Conservation (phyloP, 2,888 invertebrate genomes). For the Macrophya alboannulata region DNA sequence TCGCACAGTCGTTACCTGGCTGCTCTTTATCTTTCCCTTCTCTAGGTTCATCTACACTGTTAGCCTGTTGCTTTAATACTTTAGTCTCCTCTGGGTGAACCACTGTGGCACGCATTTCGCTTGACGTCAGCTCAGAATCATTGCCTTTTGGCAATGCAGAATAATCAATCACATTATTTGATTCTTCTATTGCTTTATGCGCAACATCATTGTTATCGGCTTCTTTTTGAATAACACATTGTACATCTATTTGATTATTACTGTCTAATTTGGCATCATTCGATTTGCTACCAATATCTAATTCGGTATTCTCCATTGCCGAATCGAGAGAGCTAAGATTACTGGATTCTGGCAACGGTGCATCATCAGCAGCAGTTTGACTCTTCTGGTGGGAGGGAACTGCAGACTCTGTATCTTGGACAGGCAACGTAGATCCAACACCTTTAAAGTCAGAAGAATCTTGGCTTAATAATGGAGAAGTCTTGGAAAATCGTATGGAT, state of each 20-base stretch:
- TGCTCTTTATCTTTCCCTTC: constrained; percentile 43
- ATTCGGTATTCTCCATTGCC: background rate
- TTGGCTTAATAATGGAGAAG: background rate
- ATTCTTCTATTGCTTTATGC: background rate
- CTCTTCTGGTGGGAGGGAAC: background rate
- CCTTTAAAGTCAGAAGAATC: background rate
- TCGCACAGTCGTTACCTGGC: constrained; percentile 54
- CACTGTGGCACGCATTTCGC: background rate
- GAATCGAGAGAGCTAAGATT: background rate
- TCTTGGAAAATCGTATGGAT: background rate
- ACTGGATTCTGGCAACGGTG: background rate
- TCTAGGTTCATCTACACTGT: constrained; percentile 51
- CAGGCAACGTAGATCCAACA: background rate
- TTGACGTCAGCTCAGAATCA: constrained; percentile 2
- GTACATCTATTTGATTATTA: background rate
- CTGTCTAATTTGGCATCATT: background rate
- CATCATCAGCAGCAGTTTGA: background rate
- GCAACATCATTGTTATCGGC: constrained; percentile 14
- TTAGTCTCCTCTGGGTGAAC: constrained; percentile 50
- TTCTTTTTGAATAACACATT: background rate
- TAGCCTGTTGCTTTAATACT: constrained; percentile 52
- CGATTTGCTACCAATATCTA: background rate
- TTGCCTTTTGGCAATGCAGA: background rate
- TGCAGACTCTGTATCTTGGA: background rate
- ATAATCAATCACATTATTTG: background rate